Base-by-base conservation (phyloP, 2,113 vertebrate species). In the Nothocercus julius region DNA sequence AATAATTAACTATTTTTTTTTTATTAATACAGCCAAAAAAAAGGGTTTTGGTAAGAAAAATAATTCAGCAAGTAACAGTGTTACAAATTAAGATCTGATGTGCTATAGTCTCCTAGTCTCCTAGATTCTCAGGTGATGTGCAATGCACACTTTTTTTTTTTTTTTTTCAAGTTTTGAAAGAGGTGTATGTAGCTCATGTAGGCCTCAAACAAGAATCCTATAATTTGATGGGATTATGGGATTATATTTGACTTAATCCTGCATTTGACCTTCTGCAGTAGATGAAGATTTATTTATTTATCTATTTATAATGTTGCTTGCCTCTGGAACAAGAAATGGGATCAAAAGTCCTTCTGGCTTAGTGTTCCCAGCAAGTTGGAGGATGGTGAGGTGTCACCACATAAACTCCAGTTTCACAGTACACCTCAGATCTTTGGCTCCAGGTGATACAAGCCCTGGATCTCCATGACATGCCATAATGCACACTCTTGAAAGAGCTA, bases 401-500 rank as follows among this genome's bases (percentile, higher is more conserved):
- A 42, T 28, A 42, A 44, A 44, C 15, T 47, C 42, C 9, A 7
- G 47, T 38, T 49, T 88, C 54, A 54, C 25, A 32, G 16, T 49
- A 61, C 28, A 62, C 18, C 19, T 61, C 44, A 80, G n/a, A 67
- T 25, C 53, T 30, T 44, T 45, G 59, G 22, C 13, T 73, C 13
- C 38, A 59, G 7, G 2, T 27, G 38, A 59, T 24, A 78, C 66
- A 68, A 47, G 15, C n/a, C 34, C 13, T 27, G 32, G 13, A 93
- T 49, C 12, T 34, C 6, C 0, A 0, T 16, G 12, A 49, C 56
- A 42, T 49, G 21, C 5, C 32, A 6, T 56, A 47, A 32, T 36
- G 49, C 18, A 11, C 13, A 27, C 25, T 72, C 13, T 34, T 17
- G 7, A 84, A 42, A 83, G 38, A 24, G n/a, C 32, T 34, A 56